phyloP scores from a whole-genome alignment of 2,888 invertebrate species.

The Nephrotoma flavescens region DNA sequence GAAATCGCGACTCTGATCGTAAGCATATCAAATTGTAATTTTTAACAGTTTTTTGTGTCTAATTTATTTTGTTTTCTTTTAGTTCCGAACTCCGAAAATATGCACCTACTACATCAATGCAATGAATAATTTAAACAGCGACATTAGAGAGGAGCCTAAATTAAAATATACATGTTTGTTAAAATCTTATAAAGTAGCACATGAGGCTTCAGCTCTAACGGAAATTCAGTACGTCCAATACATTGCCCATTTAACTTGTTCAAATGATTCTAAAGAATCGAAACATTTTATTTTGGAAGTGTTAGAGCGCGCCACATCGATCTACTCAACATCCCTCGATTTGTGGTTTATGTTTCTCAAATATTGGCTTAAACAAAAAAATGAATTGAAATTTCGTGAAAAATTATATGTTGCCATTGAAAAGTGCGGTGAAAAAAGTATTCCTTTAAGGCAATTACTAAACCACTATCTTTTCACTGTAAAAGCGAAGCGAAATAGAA shows the following conservation, averaged over 20 bases:
- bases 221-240: slow-evolving; percentile 36
- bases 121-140: slow-evolving; percentile 37
- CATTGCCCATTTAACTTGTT: slow-evolving; percentile 22
- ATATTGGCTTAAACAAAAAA: slow-evolving; percentile 29
- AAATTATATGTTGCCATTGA: slow-evolving; percentile 28
- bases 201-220: slow-evolving; percentile 32
- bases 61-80: not conserved
- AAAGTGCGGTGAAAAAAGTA: slow-evolving; percentile 13
- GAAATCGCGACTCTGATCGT: slow-evolving; percentile 33
- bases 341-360: slow-evolving; percentile 38
- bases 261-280: not conserved
- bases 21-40: not conserved
- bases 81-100: slow-evolving; percentile 36
- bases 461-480: slow-evolving; percentile 22
- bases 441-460: slow-evolving; percentile 21
- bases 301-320: slow-evolving; percentile 32
- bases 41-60: not conserved
- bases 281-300: slow-evolving; percentile 8
- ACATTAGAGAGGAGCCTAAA: slow-evolving; percentile 31
- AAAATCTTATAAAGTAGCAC: slow-evolving; percentile 34
- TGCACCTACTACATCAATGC: slow-evolving; percentile 41
- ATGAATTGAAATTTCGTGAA: slow-evolving; percentile 29
- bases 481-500: slow-evolving; percentile 16
- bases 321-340: slow-evolving; percentile 31
- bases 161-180: slow-evolving; percentile 36